Base-by-base conservation (phyloP, 1,140 invertebrate genomes). In the Maniola jurtina region DNA sequence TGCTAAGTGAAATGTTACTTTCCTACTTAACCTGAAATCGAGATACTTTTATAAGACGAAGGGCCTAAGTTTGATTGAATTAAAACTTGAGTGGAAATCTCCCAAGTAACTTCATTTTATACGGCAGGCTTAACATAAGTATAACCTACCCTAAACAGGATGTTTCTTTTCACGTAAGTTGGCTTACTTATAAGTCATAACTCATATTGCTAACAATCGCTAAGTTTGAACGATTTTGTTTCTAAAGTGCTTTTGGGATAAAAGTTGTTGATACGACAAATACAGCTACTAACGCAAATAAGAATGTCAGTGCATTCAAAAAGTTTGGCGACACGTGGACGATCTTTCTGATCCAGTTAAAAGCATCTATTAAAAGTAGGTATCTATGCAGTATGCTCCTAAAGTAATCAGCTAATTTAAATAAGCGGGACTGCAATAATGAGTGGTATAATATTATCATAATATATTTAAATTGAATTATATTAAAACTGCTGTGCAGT, bases 41-140 rank as follows among this genome's bases (percentile, higher is more conserved):
- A 35, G 48, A 52, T 50, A 52, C 25, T 47, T 61, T 65, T 57
- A 33, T 59, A 59, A 65, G 57, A 60, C 56, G 64, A 65, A 33
- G 62, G 56, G 62, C 57, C 64, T 75, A 66, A 74, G 62, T 77
- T 56, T 55, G 68, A 84, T 79, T 68, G 72, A 80, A 80, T 80
- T 80, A 81, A 80, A 84, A 82, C 70, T 84, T 81, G 56, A 65
- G 50, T 62, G 64, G 61, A 75, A 79, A 82, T 80, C 79, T 68
- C 16, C 47, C 57, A 83, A 83, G 75, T 85, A 74, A 67, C 81
- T 79, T 80, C 71, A 70, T 11, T 11, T 42, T 45, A 13, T 45
- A 5, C 5, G 42, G 42, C 42, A 6, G 42, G 42, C 42, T 80
- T 82, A 73, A 72, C 78, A 81, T 84, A n/a, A n/a, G n/a, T n/a